Evolutionary conservation across 2,888 invertebrate genomes (phyloP).

Genomic region (Isotomurus palustris): DNA sequence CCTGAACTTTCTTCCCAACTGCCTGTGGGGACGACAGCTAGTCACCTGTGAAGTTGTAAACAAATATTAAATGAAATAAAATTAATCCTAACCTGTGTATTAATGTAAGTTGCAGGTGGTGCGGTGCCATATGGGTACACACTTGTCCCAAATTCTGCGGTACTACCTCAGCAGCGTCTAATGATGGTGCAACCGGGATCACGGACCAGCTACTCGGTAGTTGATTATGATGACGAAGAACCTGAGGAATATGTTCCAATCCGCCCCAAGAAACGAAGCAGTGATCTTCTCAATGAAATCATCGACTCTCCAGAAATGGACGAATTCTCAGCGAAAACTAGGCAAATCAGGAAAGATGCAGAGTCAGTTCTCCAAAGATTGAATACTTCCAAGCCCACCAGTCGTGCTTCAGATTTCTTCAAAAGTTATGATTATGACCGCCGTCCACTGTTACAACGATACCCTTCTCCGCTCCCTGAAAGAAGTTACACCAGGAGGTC

Average conservation of each 20-base stretch:
- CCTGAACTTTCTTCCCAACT: too few relatives aligned
- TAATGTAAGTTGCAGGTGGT: slow-evolving; percentile 28
- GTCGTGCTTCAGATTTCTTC: slow-evolving; percentile 23
- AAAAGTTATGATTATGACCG: slow-evolving; percentile 33
- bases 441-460: slow-evolving; percentile 23
- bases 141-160: slow-evolving; percentile 25
- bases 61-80: too few relatives aligned
- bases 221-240: slow-evolving; percentile 25
- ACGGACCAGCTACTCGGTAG: slow-evolving; percentile 20
- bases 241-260: slow-evolving; percentile 27
- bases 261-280: slow-evolving; percentile 25
- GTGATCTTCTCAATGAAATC: slow-evolving; percentile 24
- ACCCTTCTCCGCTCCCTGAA: slow-evolving; percentile 29
- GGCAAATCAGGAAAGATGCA: slow-evolving; percentile 34
- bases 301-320: slow-evolving; percentile 35
- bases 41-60: too few relatives aligned
- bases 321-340: slow-evolving; percentile 28
- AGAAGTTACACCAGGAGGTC: slow-evolving; percentile 13
- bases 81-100: too few relatives aligned
- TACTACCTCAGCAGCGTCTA: slow-evolving; percentile 23
- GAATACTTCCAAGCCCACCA: slow-evolving; percentile 12
- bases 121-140: slow-evolving; percentile 37
- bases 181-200: slow-evolving; percentile 18
- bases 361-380: slow-evolving; percentile 30
- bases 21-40: too few relatives aligned